These are phyloP conservation scores for Chaenocephalus aceratus DNA, from an alignment of 2,113 vertebrate genomes.

Conservation along the genomic window DNA sequence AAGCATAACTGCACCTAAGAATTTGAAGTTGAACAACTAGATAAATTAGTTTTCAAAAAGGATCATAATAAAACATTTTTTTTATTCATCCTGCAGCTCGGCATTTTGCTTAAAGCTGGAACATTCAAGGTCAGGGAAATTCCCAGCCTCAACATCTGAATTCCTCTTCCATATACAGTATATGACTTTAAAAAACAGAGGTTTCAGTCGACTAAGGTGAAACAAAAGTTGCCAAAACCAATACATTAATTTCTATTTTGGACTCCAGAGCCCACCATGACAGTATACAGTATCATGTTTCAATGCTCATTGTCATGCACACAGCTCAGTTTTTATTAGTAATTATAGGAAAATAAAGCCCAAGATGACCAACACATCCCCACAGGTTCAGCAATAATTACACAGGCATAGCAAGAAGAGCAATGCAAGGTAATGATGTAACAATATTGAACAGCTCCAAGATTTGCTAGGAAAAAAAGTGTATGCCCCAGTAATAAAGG, in stretches of 20 bases:
- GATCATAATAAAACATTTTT: not conserved
- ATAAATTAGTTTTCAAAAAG: slow-evolving; percentile 66
- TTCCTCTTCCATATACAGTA: not conserved
- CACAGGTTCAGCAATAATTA: not conserved
- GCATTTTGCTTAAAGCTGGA: too few relatives aligned
- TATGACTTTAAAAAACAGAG: not conserved
- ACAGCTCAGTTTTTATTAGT: too few relatives aligned
- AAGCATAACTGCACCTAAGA: not conserved
- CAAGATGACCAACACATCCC: not conserved
- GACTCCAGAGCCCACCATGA: not conserved
- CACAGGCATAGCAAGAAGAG: not conserved
- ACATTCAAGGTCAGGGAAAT: not conserved
- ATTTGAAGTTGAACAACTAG: slow-evolving; percentile 8
- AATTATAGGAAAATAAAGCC: not conserved
- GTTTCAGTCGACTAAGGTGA: not conserved
- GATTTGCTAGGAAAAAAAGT: not conserved
- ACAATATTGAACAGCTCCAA: not conserved
- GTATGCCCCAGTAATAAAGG: not conserved
- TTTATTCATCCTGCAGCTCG: too few relatives aligned
- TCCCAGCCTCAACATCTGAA: not conserved
- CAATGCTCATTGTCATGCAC: too few relatives aligned
- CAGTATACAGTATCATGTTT: not conserved
- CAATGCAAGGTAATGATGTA: not conserved
- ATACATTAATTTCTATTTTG: not conserved
- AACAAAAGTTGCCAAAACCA: not conserved